Evolutionary conservation across 2,797 vertebrate genomes (phyloP).

Genomic region (Esox masquinongy): DNA sequence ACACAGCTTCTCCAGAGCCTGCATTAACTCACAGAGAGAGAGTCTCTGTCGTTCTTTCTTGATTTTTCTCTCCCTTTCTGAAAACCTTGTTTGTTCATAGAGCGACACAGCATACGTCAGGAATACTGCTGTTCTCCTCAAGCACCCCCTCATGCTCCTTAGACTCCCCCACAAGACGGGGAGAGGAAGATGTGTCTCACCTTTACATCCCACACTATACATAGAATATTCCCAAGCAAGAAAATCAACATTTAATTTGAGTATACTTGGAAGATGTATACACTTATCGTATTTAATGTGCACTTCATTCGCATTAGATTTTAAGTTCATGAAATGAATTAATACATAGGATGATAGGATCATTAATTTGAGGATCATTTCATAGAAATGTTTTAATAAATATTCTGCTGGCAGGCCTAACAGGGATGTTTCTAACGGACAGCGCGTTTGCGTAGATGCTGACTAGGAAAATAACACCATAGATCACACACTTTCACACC

Average conservation of each 20-base stretch:
- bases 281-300: neutral
- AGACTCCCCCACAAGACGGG: neutral
- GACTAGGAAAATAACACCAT: no score
- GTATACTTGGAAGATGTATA: neutral
- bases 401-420: no score
- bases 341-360: no score
- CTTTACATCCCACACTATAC: neutral
- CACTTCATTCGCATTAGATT: neutral
- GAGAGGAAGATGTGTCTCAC: neutral
- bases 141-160: neutral
- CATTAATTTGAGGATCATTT: no score
- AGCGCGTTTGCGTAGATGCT: no score
- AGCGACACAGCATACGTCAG: neutral
- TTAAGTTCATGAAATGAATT: no score
- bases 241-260: neutral
- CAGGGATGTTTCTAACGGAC: no score
- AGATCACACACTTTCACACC: no score
- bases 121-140: neutral
- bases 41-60: neutral
- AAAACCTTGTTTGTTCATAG: conserved; percentile 11
- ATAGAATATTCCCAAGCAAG: neutral
- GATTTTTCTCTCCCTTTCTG: neutral
- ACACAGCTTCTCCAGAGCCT: conserved; percentile 19
- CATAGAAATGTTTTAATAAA: no score
- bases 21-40: conserved; percentile 37